A percentile compares a stretch with the other conserved stretches of the same genome.
Evolutionary conservation across 1,140 invertebrate species (phyloP).

Genomic region (Drosophila kohkoa): DNA sequence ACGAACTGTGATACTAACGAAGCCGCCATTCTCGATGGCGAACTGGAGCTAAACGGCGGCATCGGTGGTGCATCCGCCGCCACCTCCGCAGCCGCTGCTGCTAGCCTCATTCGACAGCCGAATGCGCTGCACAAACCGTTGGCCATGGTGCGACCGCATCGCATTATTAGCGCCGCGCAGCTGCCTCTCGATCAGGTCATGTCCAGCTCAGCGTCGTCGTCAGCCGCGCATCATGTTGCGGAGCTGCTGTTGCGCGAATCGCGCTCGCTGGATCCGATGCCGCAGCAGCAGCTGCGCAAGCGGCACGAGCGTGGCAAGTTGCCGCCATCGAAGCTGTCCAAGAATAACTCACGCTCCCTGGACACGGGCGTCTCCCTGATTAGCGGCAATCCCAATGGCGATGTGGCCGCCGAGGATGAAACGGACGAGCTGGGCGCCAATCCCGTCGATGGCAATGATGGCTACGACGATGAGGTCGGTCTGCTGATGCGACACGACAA

Average conservation of each 20-base stretch:
- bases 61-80: slow-evolving; percentile 26
- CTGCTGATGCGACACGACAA: slow-evolving; percentile 75
- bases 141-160: slow-evolving; percentile 82
- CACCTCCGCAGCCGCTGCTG: slow-evolving; percentile 37
- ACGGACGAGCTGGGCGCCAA: slow-evolving; percentile 55
- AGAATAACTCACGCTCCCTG: slow-evolving; percentile 81
- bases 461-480: slow-evolving; percentile 78
- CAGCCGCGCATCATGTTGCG: slow-evolving; percentile 36
- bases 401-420: slow-evolving; percentile 33
- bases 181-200: slow-evolving; percentile 44
- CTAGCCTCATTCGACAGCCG: slow-evolving; percentile 67
- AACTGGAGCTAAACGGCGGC: slow-evolving; percentile 39
- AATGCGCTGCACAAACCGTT: slow-evolving; percentile 79
- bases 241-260: slow-evolving; percentile 74
- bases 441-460: slow-evolving; percentile 67
- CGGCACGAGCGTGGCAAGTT: slow-evolving; percentile 70
- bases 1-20: slow-evolving; percentile 84
- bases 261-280: slow-evolving; percentile 80
- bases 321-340: slow-evolving; percentile 78
- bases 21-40: slow-evolving; percentile 49
- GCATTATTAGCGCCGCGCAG: slow-evolving; percentile 74
- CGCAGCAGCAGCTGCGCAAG: slow-evolving; percentile 74
- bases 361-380: slow-evolving; percentile 81
- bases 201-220: neutral
- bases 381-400: slow-evolving; percentile 74